A percentile compares a stretch with the other conserved stretches of the same genome.
These are phyloP conservation scores for Diplazon laetatorius DNA, from an alignment of 2,888 invertebrate genomes.

Conservation along the genomic window DNA sequence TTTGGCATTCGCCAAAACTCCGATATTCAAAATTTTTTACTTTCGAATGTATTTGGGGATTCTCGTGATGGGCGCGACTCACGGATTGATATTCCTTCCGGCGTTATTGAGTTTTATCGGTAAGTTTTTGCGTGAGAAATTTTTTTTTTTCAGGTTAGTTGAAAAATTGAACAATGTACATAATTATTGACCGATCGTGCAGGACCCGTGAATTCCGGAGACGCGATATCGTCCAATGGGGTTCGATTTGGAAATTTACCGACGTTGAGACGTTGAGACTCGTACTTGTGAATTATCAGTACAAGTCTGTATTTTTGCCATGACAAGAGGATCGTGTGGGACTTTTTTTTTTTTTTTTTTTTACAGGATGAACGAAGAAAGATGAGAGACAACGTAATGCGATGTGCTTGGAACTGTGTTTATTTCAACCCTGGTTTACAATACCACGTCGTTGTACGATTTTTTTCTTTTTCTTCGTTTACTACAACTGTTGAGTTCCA, in stretches of 20 bases:
- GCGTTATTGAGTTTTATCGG: slow-evolving; percentile 93
- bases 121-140: too few species aligned
- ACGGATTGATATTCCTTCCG: slow-evolving; percentile 96
- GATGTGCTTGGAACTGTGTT: slow-evolving; percentile 49
- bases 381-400: slow-evolving; percentile 19
- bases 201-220: slow-evolving; percentile 62
- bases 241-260: neutral
- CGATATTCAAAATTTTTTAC: slow-evolving; percentile 95
- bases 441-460: slow-evolving; percentile 50
- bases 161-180: too few species aligned
- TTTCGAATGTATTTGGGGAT: slow-evolving; percentile 98
- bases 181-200: slow-evolving; percentile 38
- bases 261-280: neutral
- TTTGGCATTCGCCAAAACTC: slow-evolving; percentile 95
- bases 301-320: too few species aligned
- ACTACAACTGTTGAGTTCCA: slow-evolving; percentile 37
- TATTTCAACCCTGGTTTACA: slow-evolving; percentile 61
- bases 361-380: neutral
- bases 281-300: neutral
- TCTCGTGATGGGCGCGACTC: slow-evolving; percentile 94
- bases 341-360: neutral
- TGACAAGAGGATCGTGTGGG: too few species aligned
- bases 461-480: neutral
- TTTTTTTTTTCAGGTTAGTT: too few species aligned
- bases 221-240: neutral